phyloP scores from a whole-genome alignment of 2,113 vertebrate species.

The Podarcis raffonei region DNA sequence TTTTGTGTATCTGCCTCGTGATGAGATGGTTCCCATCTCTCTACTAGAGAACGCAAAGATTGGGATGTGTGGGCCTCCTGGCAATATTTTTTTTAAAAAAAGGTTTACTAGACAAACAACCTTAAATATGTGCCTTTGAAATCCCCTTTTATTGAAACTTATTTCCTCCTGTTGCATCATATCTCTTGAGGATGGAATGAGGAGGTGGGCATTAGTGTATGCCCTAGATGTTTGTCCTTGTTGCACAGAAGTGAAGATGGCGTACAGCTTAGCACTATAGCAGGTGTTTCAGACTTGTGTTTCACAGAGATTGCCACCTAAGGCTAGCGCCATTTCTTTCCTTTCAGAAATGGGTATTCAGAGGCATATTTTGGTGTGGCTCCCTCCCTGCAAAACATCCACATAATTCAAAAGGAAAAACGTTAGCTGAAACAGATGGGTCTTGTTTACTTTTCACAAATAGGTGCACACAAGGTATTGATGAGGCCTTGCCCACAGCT shows the following conservation, averaged over 20 bases:
- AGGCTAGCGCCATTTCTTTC: neutral
- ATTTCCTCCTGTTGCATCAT: slow-evolving; percentile 69
- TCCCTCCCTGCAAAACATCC: too few species aligned
- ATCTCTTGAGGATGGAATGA: slow-evolving; percentile 38
- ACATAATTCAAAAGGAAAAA: too few species aligned
- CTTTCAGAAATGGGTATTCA: too few species aligned
- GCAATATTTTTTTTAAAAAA: slow-evolving; percentile 12
- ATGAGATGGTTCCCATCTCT: neutral
- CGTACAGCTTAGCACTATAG: slow-evolving; percentile 24
- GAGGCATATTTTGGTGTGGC: neutral
- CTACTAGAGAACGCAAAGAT: neutral
- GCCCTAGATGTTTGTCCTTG: neutral
- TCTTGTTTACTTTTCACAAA: slow-evolving; percentile 11
- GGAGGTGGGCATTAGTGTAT: slow-evolving; percentile 39
- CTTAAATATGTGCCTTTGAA: slow-evolving; percentile 25
- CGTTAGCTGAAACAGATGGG: neutral
- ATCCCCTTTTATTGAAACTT: slow-evolving; percentile 61
- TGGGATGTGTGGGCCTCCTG: neutral
- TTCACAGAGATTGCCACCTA: neutral
- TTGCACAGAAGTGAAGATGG: rapidly evolving
- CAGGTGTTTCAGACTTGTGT: neutral
- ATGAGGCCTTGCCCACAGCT: slow-evolving; percentile 25
- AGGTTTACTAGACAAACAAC: slow-evolving; percentile 43
- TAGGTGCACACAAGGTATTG: slow-evolving; percentile 54
- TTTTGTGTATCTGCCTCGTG: neutral